phyloP scores from a whole-genome alignment of 2,888 invertebrate species.

The Diaphora mendica region DNA sequence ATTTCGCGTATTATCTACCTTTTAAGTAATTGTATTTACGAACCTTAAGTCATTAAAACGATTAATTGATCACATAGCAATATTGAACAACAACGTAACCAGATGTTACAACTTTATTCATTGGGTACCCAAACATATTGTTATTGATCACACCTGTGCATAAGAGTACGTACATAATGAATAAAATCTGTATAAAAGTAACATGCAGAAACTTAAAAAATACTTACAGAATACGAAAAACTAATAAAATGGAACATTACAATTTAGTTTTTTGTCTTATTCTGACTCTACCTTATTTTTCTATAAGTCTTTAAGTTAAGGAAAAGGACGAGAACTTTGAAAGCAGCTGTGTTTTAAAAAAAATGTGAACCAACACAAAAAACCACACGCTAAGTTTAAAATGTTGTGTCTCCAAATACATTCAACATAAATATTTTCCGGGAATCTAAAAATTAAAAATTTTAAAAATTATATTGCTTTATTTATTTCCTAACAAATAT shows the following conservation, averaged over 20 bases:
- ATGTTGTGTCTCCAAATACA: not conserved
- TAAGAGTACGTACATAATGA: not conserved
- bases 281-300: too few relatives aligned
- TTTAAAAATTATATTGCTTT: not conserved
- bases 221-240: too few relatives aligned
- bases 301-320: too few relatives aligned
- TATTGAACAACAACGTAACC: not conserved
- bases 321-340: too few relatives aligned
- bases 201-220: not conserved
- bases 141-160: not conserved
- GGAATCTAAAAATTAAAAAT: not conserved
- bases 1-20: conserved; percentile 32
- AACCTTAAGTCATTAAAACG: conserved; percentile 32
- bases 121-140: not conserved
- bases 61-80: conserved; percentile 21
- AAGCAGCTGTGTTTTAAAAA: too few relatives aligned
- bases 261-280: too few relatives aligned
- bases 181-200: not conserved
- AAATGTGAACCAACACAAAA: too few relatives aligned
- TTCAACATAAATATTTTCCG: not conserved
- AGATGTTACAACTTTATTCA: not conserved
- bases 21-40: conserved; percentile 39
- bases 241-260: too few relatives aligned
- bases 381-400: too few relatives aligned
- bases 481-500: conserved; percentile 34